Conservation (phyloP, 2,113 vertebrate species). For the Dissostichus mawsoni region DNA sequence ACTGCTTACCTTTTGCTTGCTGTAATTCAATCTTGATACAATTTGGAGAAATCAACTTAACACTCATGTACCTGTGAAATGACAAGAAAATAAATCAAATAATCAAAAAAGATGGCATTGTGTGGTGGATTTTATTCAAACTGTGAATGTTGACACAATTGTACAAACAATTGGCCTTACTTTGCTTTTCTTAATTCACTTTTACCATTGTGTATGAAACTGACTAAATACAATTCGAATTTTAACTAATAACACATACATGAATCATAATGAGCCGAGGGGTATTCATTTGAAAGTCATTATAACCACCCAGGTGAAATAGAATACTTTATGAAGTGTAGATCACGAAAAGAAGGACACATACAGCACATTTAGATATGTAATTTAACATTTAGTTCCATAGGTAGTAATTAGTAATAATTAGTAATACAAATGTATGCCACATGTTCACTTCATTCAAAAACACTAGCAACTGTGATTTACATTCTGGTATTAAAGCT, state of each 20-base stretch:
- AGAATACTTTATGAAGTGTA: background rate
- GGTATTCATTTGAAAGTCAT: background rate
- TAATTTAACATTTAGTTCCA: background rate
- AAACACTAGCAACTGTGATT: background rate
- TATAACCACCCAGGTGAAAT: background rate
- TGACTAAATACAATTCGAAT: background rate
- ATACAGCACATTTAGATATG: background rate
- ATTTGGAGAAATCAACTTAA: background rate
- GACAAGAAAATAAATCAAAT: constrained; percentile 7
- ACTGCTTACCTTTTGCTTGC: background rate
- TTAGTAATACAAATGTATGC: background rate
- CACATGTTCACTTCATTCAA: background rate
- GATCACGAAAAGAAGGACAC: no score
- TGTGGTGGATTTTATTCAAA: constrained; percentile 2
- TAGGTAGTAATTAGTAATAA: background rate
- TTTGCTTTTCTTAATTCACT: background rate
- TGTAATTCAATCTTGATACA: constrained; percentile 9
- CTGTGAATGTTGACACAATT: constrained; percentile 12
- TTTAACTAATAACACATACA: no score
- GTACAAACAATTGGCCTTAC: background rate
- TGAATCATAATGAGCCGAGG: no score
- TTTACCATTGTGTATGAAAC: background rate
- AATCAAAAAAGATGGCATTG: background rate
- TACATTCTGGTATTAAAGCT: no score
- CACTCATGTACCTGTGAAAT: constrained; percentile 3